These are phyloP conservation scores for Vannuccia rotundouncinata DNA, from an alignment of 2,888 invertebrate genomes.

Conservation along the genomic window DNA sequence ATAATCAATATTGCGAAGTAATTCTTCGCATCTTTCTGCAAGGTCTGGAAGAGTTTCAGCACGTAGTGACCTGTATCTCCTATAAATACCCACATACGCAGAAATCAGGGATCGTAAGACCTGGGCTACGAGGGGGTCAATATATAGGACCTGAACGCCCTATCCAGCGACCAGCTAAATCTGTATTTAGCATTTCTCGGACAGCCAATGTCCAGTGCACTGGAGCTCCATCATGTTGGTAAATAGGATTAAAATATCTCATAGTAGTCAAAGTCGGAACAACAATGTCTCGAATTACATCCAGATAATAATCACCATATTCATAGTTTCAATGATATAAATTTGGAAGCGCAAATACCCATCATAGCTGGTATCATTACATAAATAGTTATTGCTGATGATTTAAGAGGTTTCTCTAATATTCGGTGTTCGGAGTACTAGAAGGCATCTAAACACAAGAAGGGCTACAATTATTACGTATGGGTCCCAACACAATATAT, in stretches of 20 bases:
- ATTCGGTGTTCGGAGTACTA: background rate
- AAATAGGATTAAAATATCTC: constrained; percentile 19
- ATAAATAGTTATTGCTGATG: background rate
- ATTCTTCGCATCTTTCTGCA: constrained; percentile 1
- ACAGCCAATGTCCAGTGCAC: constrained; percentile 26
- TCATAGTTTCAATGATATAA: constrained; percentile 19
- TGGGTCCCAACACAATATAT: too few relatives aligned
- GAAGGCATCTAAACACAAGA: too few relatives aligned
- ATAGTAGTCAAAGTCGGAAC: constrained; percentile 11
- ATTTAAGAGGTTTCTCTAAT: background rate
- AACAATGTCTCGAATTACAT: constrained; percentile 1
- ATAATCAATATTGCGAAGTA: constrained; percentile 7
- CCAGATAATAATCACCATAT: constrained; percentile 7
- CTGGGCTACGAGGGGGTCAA: background rate
- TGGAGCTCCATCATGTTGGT: background rate
- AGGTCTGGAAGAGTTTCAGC: constrained; percentile 22
- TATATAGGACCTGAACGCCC: background rate
- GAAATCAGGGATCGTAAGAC: background rate
- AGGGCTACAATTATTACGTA: too few relatives aligned
- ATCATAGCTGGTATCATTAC: background rate
- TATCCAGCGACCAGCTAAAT: constrained; percentile 15
- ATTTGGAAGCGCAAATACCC: background rate
- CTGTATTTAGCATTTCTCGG: constrained; percentile 2
- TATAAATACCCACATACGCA: background rate
- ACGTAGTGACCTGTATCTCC: background rate